Base-by-base conservation (phyloP, 2,888 invertebrate genomes). In the Gasteruption jaculator region DNA sequence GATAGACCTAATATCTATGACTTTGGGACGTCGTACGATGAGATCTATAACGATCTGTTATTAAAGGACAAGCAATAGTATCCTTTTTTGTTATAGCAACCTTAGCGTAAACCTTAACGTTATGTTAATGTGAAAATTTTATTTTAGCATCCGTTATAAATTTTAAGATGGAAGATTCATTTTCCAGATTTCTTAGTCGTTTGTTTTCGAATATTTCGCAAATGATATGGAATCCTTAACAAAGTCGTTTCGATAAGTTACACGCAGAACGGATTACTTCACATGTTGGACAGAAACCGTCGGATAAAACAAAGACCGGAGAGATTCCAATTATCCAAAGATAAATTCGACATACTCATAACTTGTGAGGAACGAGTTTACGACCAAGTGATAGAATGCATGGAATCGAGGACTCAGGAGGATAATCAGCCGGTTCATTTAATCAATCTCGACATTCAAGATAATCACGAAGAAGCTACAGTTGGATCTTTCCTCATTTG, bases 391-490 rank as follows among this genome's bases (percentile, higher is more conserved):
- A 79, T 94, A 39, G 93, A 95, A 72, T 91, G 87, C 81, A 85
- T 92, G 80, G 90, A 92, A 54, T 83, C 79, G 20, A 78, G 86
- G 61, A 81, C 85, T 39, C 85, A 87, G 1, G 79, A 83, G 35
- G 81, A 85, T 56, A 90, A 89, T 71, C 86, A 90, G 38, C 88
- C 92, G 5, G 94, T 91, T 3, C 99, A 99, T 75, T 83, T 99
- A 29, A 86, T 99, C 41, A 99, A 99, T 71, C 86, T 99, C 55
- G 99, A 99, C 68, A 95, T 99, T 58, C 94, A 93, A 71, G 99
- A 99, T 75, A 99, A 99, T 74, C 94, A 97, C 54, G 99, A 99
- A 71, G 99, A 99, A 73, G 99, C 99, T 1, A 93, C 97, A 3
- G 86, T 99, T 63, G 99, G 99, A 52, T 97, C 99, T 22, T 96